phyloP scores from a whole-genome alignment of 2,888 invertebrate species.

The Gonocerus acuteangulatus region DNA sequence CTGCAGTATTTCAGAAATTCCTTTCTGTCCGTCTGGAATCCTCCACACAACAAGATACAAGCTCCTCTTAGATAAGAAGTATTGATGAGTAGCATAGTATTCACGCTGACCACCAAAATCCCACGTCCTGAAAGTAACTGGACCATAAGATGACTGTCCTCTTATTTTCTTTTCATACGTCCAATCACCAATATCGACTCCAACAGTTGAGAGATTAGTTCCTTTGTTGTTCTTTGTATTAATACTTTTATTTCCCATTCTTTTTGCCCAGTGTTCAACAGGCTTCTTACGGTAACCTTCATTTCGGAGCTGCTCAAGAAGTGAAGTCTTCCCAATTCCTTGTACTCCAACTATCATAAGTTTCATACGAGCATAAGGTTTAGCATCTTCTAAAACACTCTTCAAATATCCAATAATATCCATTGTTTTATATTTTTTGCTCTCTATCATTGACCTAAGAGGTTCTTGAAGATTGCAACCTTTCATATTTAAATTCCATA shows the following conservation, averaged over 20 bases:
- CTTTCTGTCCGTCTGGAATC: constrained; percentile 82
- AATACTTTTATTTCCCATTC: constrained; percentile 85
- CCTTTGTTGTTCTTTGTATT: constrained; percentile 67
- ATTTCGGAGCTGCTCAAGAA: constrained; percentile 77
- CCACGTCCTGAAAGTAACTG: constrained; percentile 92
- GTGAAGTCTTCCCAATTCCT: constrained; percentile 80
- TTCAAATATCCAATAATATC: constrained; percentile 90
- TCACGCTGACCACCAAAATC: constrained; percentile 98
- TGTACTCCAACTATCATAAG: constrained; percentile 92
- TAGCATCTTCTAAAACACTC: constrained; percentile 78
- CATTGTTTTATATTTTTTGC: constrained; percentile 90
- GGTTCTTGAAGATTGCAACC: constrained; percentile 86
- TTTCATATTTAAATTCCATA: constrained; percentile 91
- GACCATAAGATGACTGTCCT: constrained; percentile 65
- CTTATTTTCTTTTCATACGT: constrained; percentile 77
- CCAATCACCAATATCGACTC: constrained; percentile 96
- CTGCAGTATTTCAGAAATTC: constrained; percentile 80
- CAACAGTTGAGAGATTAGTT: constrained; percentile 87
- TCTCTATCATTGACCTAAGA: constrained; percentile 79
- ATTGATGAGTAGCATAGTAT: constrained; percentile 97
- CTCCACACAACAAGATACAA: constrained; percentile 93
- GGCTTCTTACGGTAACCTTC: constrained; percentile 73
- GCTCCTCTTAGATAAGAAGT: constrained; percentile 90
- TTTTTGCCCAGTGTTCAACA: constrained; percentile 84
- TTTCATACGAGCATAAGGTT: constrained; percentile 90